Base-by-base conservation (phyloP, 1,140 invertebrate genomes). In the Drosophila sproati region DNA sequence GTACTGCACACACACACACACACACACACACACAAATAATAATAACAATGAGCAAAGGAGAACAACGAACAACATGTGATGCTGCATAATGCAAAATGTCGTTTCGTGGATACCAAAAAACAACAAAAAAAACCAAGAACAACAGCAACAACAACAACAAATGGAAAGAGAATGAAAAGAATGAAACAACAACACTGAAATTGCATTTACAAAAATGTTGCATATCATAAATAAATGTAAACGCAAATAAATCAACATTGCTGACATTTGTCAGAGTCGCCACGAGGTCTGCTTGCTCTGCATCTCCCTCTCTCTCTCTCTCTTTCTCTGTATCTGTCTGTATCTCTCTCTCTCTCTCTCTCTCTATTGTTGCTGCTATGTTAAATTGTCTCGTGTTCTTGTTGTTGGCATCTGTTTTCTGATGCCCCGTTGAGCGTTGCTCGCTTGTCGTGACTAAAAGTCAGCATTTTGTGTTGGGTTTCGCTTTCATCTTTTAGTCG, bases 151-250 rank as follows among this genome's bases (percentile, higher is more conserved):
- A 52, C 8, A 34, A 34, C 4, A 52, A 52, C 6, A 6, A 55
- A 28, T 20, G 20, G 20, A 20, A 52, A 3, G n/a, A 0, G 10
- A 52, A 34, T 43, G 48, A 56, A 10, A 43, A 57, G 28, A 54
- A 20, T 20, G 1, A 47, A 52, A 37, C 39, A 66, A 57, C 66
- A 70, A 81, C 67, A 79, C 61, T 82, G 69, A 87, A 87, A 87
- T 87, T 77, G 82, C 82, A 87, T 86, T 86, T 86, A 73, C 48
- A 78, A 86, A 87, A 87, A 87, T 87, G 83, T 87, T 82, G 82
- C 82, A 87, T 88, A 82, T 87, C 83, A 88, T 88, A 87, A 88
- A 88, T 88, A 87, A 87, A 88, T 87, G 80, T 88, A 80, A 88
- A 74, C 77, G 83, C 80, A 87, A 87, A 87, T 87, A 87, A 87